A percentile compares a stretch with the other conserved stretches of the same genome.
Conservation (phyloP, 2,113 vertebrate species). For the Polypterus bichir region DNA sequence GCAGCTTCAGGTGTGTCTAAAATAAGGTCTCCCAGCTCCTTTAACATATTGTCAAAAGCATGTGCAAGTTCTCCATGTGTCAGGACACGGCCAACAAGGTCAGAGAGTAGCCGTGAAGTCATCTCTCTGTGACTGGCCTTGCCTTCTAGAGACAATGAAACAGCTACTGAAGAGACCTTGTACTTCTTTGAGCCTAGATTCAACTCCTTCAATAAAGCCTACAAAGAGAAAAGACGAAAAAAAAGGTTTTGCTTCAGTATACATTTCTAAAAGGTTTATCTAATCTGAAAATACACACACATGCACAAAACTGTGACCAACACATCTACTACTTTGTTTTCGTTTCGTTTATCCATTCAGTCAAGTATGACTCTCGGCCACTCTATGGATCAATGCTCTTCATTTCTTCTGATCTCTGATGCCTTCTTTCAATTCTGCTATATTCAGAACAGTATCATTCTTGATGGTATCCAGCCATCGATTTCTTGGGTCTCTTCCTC, state of each 20-base stretch:
- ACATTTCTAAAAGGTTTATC: too few relatives aligned
- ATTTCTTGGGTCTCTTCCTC: too few relatives aligned
- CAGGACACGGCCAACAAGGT: slow-evolving; percentile 54
- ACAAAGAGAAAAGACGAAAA: background rate
- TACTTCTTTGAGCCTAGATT: slow-evolving; percentile 56
- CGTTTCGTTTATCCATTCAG: too few relatives aligned
- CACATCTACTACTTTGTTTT: too few relatives aligned
- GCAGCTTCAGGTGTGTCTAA: slow-evolving; percentile 73
- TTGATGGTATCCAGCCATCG: too few relatives aligned
- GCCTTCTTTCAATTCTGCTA: too few relatives aligned
- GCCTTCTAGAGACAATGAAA: slow-evolving; percentile 67
- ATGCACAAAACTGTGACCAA: too few relatives aligned
- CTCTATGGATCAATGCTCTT: too few relatives aligned
- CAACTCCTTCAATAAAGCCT: slow-evolving; percentile 63
- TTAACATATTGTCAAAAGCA: slow-evolving; percentile 63
- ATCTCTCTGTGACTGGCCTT: slow-evolving; percentile 76
- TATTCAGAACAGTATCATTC: too few relatives aligned
- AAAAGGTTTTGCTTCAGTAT: background rate
- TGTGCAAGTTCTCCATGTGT: slow-evolving; percentile 50
- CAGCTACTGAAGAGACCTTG: slow-evolving; percentile 59
- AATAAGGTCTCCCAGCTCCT: slow-evolving; percentile 67
- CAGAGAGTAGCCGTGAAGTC: slow-evolving; percentile 65
- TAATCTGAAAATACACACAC: too few relatives aligned
- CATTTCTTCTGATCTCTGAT: too few relatives aligned
- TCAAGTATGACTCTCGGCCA: too few relatives aligned